Percentiles rank a stretch among this genome's conserved stretches.
These are phyloP conservation scores for Pseudocheirus occidentalis DNA, from an alignment of 2,797 vertebrate genomes.

Conservation along the genomic window DNA sequence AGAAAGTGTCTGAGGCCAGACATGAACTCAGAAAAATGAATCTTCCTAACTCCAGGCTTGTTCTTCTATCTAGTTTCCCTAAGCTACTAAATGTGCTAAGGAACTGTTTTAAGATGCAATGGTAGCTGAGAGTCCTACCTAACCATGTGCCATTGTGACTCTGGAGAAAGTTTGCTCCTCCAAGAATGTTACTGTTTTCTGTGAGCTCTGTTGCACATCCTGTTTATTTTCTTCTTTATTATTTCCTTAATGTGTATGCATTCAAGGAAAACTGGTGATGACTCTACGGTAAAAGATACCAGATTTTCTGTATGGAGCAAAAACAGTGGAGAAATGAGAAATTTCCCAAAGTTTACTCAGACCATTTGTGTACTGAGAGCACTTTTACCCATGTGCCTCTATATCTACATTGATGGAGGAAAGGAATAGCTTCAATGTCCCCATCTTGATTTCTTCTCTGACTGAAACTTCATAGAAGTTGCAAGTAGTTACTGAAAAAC, in stretches of 20 bases:
- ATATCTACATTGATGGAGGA: too few species aligned
- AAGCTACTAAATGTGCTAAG: background rate
- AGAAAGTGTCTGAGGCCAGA: background rate
- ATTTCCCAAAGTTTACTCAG: too few species aligned
- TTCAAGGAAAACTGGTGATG: background rate
- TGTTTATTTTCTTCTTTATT: background rate
- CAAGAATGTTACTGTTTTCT: background rate
- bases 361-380: too few species aligned
- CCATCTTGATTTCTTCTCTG: too few species aligned
- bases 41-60: background rate
- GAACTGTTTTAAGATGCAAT: background rate
- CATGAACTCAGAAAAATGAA: background rate
- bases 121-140: background rate
- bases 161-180: background rate
- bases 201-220: background rate
- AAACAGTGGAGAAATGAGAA: too few species aligned
- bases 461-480: too few species aligned
- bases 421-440: too few species aligned
- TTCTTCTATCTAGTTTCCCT: background rate
- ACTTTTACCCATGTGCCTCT: too few species aligned
- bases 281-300: background rate
- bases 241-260: background rate
- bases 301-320: background rate
- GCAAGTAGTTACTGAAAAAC: too few species aligned
- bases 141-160: background rate